These are phyloP conservation scores for Cynodonichthys magdalenae DNA, from an alignment of 2,797 vertebrate genomes.

Conservation along the genomic window DNA sequence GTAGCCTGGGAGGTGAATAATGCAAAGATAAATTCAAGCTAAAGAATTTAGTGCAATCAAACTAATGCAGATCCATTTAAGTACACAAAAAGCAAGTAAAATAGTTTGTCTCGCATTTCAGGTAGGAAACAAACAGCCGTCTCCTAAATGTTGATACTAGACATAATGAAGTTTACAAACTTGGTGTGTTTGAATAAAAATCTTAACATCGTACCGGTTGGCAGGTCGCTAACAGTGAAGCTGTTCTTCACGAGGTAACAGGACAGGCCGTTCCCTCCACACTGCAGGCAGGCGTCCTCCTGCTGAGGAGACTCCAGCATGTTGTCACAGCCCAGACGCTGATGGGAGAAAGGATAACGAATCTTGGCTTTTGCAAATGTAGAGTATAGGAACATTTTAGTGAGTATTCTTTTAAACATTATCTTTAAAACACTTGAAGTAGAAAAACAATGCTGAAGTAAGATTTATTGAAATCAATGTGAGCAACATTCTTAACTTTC, in stretches of 20 bases:
- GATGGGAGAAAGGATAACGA: too few relatives aligned
- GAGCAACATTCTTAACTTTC: too few relatives aligned
- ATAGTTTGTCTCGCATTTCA: background rate
- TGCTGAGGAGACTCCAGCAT: constrained; percentile 87
- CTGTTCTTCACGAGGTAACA: constrained; percentile 86
- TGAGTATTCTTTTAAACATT: too few relatives aligned
- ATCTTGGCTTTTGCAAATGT: too few relatives aligned
- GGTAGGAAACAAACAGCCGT: too few relatives aligned
- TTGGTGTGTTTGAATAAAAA: background rate
- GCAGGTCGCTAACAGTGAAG: constrained; percentile 82
- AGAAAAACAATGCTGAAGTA: too few relatives aligned
- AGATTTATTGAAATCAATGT: too few relatives aligned
- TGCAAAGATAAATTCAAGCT: background rate
- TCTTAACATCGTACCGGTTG: constrained; percentile 81
- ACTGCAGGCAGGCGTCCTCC: constrained; percentile 94
- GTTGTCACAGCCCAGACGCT: constrained; percentile 94
- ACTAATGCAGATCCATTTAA: background rate
- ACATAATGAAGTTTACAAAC: too few relatives aligned
- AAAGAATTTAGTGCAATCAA: background rate
- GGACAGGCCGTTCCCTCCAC: constrained; percentile 89
- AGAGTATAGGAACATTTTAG: too few relatives aligned
- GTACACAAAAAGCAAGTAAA: background rate
- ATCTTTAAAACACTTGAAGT: too few relatives aligned
- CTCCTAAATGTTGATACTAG: too few relatives aligned
- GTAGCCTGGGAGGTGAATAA: constrained; percentile 83